Conservation (phyloP, 2,888 invertebrate species). For the Chalcosyrphus nemorum region DNA sequence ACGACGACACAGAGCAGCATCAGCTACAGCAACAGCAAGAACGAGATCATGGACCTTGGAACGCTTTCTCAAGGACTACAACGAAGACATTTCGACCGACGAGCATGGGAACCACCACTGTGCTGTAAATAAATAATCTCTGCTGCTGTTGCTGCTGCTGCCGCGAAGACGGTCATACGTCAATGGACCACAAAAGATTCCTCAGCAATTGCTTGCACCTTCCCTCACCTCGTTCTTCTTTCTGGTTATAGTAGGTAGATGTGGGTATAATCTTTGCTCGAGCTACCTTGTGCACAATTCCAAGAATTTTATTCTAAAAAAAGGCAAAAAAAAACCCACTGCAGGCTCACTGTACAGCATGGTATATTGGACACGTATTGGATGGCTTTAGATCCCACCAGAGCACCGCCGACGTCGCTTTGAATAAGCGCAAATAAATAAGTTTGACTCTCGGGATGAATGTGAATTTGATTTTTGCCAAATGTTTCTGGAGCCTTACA, state of each 20-base stretch:
- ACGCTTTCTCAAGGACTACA: slow-evolving; percentile 69
- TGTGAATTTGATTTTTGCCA: slow-evolving; percentile 23
- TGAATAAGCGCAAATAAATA: slow-evolving; percentile 57
- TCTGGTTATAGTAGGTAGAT: not conserved
- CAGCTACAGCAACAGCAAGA: not conserved
- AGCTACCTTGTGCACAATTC: slow-evolving; percentile 48
- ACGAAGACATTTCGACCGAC: no score
- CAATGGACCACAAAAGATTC: slow-evolving; percentile 71
- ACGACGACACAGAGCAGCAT: not conserved
- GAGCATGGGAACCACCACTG: slow-evolving; percentile 65
- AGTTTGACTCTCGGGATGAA: slow-evolving; percentile 49
- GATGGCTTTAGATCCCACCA: not conserved
- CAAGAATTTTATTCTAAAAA: slow-evolving; percentile 53
- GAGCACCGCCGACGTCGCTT: slow-evolving; percentile 51
- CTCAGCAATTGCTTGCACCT: slow-evolving; percentile 61
- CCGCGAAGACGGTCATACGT: slow-evolving; percentile 71
- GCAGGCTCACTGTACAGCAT: slow-evolving; percentile 39
- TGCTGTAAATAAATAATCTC: slow-evolving; percentile 66
- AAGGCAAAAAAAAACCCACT: no score
- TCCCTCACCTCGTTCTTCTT: slow-evolving; percentile 11
- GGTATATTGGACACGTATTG: slow-evolving; percentile 50
- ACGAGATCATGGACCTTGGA: slow-evolving; percentile 68
- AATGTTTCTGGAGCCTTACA: not conserved
- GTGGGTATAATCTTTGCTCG: not conserved
- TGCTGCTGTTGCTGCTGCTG: no score